phyloP scores from a whole-genome alignment of 2,888 invertebrate species.

The Ophion obscuratus region DNA sequence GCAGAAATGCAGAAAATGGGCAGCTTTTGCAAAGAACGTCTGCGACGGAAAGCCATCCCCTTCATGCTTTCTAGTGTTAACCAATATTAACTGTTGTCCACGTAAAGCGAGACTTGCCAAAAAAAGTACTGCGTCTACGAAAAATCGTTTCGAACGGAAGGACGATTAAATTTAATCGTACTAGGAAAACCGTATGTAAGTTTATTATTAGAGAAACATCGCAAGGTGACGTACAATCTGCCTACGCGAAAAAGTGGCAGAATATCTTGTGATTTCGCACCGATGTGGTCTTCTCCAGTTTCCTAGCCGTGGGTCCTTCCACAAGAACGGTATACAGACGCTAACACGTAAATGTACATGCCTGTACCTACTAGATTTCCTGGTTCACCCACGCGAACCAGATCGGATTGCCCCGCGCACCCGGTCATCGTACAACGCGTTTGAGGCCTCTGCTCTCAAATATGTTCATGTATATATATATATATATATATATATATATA shows the following conservation, averaged over 20 bases:
- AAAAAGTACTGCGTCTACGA: too few relatives aligned
- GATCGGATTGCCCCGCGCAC: slow-evolving; percentile 66
- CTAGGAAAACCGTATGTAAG: background rate
- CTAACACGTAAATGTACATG: slow-evolving; percentile 11
- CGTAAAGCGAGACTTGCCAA: too few relatives aligned
- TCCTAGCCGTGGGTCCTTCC: slow-evolving; percentile 54
- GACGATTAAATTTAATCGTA: background rate
- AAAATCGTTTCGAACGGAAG: too few relatives aligned
- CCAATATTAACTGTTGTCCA: too few relatives aligned
- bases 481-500: background rate
- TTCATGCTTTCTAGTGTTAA: too few relatives aligned
- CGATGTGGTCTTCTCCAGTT: slow-evolving; percentile 52
- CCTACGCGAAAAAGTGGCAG: slow-evolving; percentile 38
- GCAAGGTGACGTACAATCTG: slow-evolving; percentile 26
- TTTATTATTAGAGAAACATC: background rate
- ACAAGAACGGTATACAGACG: slow-evolving; percentile 30
- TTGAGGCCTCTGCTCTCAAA: slow-evolving; percentile 38
- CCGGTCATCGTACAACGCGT: slow-evolving; percentile 58
- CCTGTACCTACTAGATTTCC: slow-evolving; percentile 66
- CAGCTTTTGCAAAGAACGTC: too few relatives aligned
- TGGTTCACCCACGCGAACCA: slow-evolving; percentile 71
- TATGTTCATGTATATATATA: background rate
- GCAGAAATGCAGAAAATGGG: too few relatives aligned
- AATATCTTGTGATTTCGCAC: slow-evolving; percentile 28
- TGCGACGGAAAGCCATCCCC: too few relatives aligned